phyloP scores from a whole-genome alignment of 2,888 invertebrate genomes.

The Pandemis cinnamomeana region DNA sequence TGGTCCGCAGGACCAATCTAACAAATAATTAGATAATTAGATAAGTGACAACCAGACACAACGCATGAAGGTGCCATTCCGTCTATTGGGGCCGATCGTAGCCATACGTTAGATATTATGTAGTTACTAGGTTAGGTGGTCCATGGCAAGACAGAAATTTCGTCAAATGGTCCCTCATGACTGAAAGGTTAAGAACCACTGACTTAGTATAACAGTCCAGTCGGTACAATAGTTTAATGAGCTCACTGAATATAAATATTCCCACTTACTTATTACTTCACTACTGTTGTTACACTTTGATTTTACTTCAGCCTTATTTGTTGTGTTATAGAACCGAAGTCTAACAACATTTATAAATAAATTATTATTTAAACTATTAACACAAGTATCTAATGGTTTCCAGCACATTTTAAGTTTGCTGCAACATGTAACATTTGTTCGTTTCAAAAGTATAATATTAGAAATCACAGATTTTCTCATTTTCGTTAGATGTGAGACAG shows the following conservation, averaged over 20 bases:
- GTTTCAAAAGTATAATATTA: slow-evolving; percentile 7
- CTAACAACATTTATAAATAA: background rate
- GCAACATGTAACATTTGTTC: slow-evolving; percentile 6
- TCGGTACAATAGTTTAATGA: background rate
- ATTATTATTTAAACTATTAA: slow-evolving; percentile 4
- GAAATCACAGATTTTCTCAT: slow-evolving; percentile 26
- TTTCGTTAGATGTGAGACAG: background rate
- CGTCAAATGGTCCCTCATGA: no score
- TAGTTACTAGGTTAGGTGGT: no score
- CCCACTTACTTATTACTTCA: background rate
- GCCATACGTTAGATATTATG: no score
- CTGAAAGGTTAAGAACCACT: no score
- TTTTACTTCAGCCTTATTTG: slow-evolving; percentile 3
- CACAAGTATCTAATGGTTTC: slow-evolving; percentile 13
- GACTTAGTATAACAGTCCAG: no score
- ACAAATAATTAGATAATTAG: no score
- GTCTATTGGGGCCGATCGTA: no score
- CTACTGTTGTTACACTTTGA: background rate
- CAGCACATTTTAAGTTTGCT: background rate
- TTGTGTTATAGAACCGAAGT: slow-evolving; percentile 22
- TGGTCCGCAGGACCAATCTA: no score
- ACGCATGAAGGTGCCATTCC: no score
- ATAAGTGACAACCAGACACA: no score
- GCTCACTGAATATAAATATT: background rate
- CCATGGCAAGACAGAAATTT: no score